These are phyloP conservation scores for Mellivora capensis DNA, from an alignment of 2,113 vertebrate species.

Conservation along the genomic window DNA sequence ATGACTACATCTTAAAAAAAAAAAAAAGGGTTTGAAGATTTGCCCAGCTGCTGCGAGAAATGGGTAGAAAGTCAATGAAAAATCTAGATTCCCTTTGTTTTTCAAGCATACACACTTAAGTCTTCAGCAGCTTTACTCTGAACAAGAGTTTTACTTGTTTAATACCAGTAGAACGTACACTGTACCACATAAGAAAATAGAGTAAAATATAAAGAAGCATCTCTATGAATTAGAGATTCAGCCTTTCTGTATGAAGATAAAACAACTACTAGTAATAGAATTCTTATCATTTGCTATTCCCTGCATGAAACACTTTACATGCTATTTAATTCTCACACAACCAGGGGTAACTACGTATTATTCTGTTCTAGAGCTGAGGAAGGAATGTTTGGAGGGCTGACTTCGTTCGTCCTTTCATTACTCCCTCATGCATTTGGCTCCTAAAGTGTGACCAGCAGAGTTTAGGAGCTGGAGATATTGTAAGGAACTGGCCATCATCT, in stretches of 20 bases:
- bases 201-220: not conserved
- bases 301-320: not conserved
- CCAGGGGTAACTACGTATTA: not conserved
- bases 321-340: not conserved
- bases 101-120: not conserved
- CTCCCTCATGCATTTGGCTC: not conserved
- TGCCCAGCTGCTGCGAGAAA: not conserved
- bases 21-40: not conserved
- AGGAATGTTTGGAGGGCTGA: not conserved
- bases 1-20: not conserved
- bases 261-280: not conserved
- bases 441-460: not conserved
- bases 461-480: accelerated
- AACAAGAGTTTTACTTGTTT: not conserved
- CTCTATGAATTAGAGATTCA: not conserved
- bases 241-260: not conserved
- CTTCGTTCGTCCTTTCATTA: not conserved
- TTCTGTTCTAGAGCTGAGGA: not conserved
- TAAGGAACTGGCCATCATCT: accelerated
- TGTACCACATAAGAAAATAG: not conserved
- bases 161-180: not conserved
- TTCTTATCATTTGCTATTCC: not conserved
- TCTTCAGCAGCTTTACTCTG: not conserved
- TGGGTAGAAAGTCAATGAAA: not conserved
- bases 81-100: not conserved